Evolutionary conservation across 2,888 invertebrate genomes (phyloP).

Genomic region (Isotomurus palustris): DNA sequence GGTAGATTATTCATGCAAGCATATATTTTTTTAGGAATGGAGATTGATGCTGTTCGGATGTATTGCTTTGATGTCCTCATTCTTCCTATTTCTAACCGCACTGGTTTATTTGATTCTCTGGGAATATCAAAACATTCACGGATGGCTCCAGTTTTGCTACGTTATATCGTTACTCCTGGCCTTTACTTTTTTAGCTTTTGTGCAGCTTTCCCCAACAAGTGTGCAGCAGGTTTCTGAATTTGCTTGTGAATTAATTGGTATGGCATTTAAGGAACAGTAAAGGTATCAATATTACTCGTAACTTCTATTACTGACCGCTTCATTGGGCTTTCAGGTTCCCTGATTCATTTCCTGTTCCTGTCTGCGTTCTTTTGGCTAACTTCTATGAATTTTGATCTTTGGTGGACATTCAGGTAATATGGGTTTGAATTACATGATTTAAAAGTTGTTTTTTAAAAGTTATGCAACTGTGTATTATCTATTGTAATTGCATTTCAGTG

Average conservation of each 20-base stretch:
- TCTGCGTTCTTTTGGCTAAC: conserved; percentile 90
- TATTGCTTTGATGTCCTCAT: conserved; percentile 71
- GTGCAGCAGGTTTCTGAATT: conserved; percentile 32
- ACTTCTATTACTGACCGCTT: background rate
- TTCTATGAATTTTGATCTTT: conserved; percentile 91
- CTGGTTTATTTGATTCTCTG: conserved; percentile 43
- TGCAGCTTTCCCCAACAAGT: conserved; percentile 37
- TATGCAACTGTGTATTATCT: background rate
- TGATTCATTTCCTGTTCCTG: conserved; percentile 82
- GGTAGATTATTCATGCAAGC: conserved; percentile 4
- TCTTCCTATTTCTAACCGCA: conserved; percentile 71
- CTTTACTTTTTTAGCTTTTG: conserved; percentile 36
- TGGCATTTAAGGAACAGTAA: background rate
- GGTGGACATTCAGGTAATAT: conserved; percentile 85
- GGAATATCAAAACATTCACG: conserved; percentile 46
- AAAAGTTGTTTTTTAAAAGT: background rate
- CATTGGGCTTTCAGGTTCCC: conserved; percentile 61
- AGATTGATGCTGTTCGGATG: conserved; percentile 70
- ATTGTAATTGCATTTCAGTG: conserved; percentile 23
- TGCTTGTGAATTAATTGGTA: conserved; percentile 44
- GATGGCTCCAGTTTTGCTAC: conserved; percentile 46
- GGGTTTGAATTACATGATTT: background rate
- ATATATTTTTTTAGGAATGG: conserved; percentile 28
- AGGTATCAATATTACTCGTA: background rate
- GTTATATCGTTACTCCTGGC: conserved; percentile 41